Evolutionary conservation across 2,888 invertebrate genomes (phyloP), one percentile per base, ranked within the genome.

Genomic region (Dione vanillae): DNA sequence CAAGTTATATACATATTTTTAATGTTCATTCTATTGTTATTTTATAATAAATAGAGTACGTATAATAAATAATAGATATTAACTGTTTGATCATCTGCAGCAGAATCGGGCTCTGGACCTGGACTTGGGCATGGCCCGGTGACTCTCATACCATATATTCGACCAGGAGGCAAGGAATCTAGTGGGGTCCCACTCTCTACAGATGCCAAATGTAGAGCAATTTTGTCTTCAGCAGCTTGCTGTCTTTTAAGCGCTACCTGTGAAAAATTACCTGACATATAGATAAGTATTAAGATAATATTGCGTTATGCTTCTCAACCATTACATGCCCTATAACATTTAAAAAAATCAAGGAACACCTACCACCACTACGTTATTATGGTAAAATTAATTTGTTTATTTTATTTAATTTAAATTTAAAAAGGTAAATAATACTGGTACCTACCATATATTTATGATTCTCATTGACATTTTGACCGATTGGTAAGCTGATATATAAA

Each of bases 151-250:
- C 98, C 98, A 82, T 97, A 98, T 76, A 98, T 98, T 45, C 98
- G 96, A 1, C 98, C 98, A 49, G 97, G 97, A 2, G 98, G 98
- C 70, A 98, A 91, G 43, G 96, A 95, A 49, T 98, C 97, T 72
- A 92, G 70, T 0, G 90, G 80, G 0, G 92, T 89, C 0, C 93
- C 94, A 41, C 89, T 93, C 75, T 94, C 93, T 12, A 93, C 94
- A n/a, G 97, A 96, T 19, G 98, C 96, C 80, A 99, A 94, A 66
- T 98, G 97, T 70, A 99, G 91, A 0, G 99, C 99, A 77, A 99
- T 98, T 68, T 98, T 98, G 85, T 99, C 99, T 92, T 99, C 99
- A 0, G 98, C 98, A 0, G 99, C 99, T 92, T 99, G 99, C 86
- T 99, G 98, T 14, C 99, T 94, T 91, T 99, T 99, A 69, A 99